These are phyloP conservation scores for Phoebastria nigripes DNA, from an alignment of 2,797 vertebrate genomes.

Conservation along the genomic window DNA sequence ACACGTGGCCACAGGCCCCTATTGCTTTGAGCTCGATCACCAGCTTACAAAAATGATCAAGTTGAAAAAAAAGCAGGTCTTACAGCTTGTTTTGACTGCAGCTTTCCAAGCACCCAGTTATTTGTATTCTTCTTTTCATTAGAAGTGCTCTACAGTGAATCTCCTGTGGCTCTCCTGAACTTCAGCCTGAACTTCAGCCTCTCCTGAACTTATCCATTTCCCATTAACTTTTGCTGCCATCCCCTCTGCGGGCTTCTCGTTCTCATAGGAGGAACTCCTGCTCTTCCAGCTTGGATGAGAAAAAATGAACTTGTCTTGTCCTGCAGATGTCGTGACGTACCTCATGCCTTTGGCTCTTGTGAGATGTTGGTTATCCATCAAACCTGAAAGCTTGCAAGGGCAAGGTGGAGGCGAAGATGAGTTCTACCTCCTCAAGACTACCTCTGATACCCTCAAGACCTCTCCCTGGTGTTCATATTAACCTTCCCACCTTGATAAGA, in stretches of 20 bases:
- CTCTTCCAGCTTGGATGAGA: not conserved
- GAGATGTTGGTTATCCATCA: not conserved
- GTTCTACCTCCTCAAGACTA: not conserved
- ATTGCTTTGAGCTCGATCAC: not conserved
- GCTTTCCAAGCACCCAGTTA: not conserved
- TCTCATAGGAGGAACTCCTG: not conserved
- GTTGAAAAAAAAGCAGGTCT: not conserved
- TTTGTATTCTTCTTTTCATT: not conserved
- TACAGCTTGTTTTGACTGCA: not conserved
- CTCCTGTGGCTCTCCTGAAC: not conserved
- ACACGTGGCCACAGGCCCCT: not conserved
- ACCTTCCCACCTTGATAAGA: not conserved
- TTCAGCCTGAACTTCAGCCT: not conserved
- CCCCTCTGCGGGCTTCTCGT: rapidly evolving
- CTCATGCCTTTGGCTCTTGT: not conserved
- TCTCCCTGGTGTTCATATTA: not conserved
- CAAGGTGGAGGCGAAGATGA: not conserved
- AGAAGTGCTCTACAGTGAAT: not conserved
- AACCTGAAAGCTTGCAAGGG: not conserved
- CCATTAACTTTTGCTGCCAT: not conserved
- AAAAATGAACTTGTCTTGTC: not conserved
- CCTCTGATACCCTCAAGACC: not conserved
- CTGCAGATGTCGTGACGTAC: not conserved
- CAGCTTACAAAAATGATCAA: not conserved
- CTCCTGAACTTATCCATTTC: not conserved